A percentile compares a stretch with the other conserved stretches of the same genome.
These are phyloP conservation scores for Epinephelus awoara DNA, from an alignment of 2,797 vertebrate species.

Conservation along the genomic window DNA sequence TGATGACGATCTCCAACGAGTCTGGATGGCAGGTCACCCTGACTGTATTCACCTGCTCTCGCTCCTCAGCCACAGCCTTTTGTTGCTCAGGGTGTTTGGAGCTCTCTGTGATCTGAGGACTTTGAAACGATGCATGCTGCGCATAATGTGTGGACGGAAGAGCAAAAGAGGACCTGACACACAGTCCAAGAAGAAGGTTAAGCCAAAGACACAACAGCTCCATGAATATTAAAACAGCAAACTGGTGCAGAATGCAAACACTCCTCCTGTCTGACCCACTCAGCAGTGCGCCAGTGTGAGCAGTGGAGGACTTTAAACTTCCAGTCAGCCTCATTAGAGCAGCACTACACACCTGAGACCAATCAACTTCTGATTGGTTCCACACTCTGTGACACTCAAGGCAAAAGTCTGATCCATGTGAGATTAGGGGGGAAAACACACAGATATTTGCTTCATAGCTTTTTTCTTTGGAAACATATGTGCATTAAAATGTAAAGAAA, in stretches of 20 bases:
- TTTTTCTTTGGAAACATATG: neutral
- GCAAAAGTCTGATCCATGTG: too few species aligned
- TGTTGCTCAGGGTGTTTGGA: neutral
- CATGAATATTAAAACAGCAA: constrained; percentile 36
- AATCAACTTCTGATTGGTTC: constrained; percentile 44
- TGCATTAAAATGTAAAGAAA: too few species aligned
- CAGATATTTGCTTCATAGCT: neutral
- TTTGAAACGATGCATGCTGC: neutral
- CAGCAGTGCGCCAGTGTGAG: accelerated
- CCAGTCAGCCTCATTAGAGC: constrained; percentile 1
- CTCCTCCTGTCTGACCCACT: constrained; percentile 33
- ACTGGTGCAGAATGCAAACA: neutral
- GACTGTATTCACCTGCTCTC: constrained; percentile 67
- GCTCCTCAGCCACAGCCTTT: neutral
- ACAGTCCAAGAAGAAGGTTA: constrained; percentile 39
- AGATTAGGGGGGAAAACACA: neutral
- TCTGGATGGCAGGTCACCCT: constrained; percentile 74
- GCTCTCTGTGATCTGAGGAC: neutral
- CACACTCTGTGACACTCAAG: neutral
- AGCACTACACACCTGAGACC: constrained; percentile 55
- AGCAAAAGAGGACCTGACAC: constrained; percentile 3
- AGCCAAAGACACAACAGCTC: constrained; percentile 16
- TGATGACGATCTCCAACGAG: constrained; percentile 73
- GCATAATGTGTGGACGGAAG: neutral
- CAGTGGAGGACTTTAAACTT: neutral